phyloP scores from a whole-genome alignment of 2,797 vertebrate genomes.

The Taeniopygia guttata region DNA sequence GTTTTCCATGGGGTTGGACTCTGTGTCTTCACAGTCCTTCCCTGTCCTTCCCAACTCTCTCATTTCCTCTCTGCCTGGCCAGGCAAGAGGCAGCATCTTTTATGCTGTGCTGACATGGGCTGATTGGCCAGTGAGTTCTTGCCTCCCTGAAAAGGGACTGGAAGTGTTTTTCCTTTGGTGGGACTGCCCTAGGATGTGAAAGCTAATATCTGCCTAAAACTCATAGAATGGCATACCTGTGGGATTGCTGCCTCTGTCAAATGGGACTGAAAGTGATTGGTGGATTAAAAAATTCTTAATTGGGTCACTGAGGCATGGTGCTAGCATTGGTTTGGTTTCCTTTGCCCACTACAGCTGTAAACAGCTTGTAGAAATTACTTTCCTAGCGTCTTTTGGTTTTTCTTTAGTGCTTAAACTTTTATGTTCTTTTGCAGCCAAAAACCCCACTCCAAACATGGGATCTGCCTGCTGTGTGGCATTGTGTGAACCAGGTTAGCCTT shows the following conservation, averaged over 20 bases:
- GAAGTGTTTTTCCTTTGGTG: neutral
- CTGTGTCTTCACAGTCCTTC: neutral
- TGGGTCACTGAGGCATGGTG: neutral
- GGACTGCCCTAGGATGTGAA: neutral
- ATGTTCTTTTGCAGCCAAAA: neutral
- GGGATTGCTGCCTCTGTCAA: neutral
- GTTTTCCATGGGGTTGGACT: neutral
- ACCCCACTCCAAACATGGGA: neutral
- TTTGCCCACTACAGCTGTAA: neutral
- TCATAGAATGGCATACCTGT: neutral
- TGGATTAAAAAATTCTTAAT: neutral
- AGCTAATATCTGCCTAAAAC: neutral
- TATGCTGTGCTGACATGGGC: neutral
- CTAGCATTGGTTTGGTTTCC: neutral
- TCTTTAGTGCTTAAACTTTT: neutral
- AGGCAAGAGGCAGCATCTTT: neutral
- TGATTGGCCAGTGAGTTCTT: neutral
- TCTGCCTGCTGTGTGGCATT: fast-evolving
- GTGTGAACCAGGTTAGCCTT: neutral
- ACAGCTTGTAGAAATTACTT: neutral
- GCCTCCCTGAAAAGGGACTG: neutral
- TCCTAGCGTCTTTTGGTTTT: neutral
- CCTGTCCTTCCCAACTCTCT: neutral
- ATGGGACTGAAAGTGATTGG: neutral
- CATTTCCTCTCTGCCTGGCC: neutral